Evolutionary conservation across 2,888 invertebrate genomes (phyloP), one percentile per base, ranked within the genome.

Genomic region (Hirudinaria manillensis): DNA sequence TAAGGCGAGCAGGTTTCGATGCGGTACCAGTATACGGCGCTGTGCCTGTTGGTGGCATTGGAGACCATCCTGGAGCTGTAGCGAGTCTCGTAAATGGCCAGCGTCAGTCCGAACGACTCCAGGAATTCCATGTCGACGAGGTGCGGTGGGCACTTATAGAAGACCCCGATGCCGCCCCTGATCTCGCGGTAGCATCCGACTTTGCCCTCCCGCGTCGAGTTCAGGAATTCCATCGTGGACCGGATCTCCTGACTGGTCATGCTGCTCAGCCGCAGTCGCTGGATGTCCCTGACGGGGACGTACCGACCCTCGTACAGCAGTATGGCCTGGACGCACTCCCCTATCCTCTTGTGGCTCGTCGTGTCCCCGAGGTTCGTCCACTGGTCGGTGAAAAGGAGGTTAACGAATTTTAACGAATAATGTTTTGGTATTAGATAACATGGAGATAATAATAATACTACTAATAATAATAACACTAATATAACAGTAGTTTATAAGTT

Each of bases 261-360:
- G 70, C 70, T 70, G 53, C 74, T 67, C 2, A 76, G 74, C 27
- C 76, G 53, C 10, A 76, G 70, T 10, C 76, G 74, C 66, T 76
- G 76, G 70, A 76, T 76, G 76, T 76, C 76, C 27, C 76, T 51
- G 61, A 76, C 70, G 19, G 76, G 76, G 21, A 76, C 76, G 53
- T 76, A 76, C 27, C 56, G 55, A 10, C 76, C 76, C 38, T 76
- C 76, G 38, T 76, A 76, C 36, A 76, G 51, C 1, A 76, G 74
- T 29, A 76, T 76, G 56, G 76, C 66, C 53, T 76, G 76, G 51
- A 75, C 34, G 71, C 70, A 70, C 27, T 75, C 70, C 24, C 68
- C n/a, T 34, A 68, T 24, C 16, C 68, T 7, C 4, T n/a, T 51
- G 68, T 74, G 74, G 24, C 38, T 65, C 36, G 51, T 73, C 24